phyloP scores from a whole-genome alignment of 2,888 invertebrate genomes.

The Liodrosophila aerea region DNA sequence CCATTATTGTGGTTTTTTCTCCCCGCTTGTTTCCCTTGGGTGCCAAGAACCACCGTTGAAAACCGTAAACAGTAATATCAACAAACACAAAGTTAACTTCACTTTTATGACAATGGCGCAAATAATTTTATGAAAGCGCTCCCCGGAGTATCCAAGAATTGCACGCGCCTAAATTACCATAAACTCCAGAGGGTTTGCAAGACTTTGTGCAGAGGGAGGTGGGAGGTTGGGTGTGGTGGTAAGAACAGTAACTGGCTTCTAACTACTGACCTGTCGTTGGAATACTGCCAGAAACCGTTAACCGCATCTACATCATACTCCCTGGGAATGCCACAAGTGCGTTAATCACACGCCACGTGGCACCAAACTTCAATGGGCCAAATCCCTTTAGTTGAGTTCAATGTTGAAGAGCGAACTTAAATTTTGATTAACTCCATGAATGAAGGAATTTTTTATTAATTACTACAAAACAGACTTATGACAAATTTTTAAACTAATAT shows the following conservation, averaged over 20 bases:
- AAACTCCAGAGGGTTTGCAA: conserved; percentile 17
- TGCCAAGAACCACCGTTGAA: conserved; percentile 12
- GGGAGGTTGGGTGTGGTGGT: too few relatives aligned
- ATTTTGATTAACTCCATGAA: too few relatives aligned
- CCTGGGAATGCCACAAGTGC: background rate
- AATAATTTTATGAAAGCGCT: conserved; percentile 64
- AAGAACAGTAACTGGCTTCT: background rate
- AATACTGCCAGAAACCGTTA: background rate
- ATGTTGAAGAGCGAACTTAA: background rate
- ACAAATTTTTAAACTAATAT: too few relatives aligned
- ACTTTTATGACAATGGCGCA: conserved; percentile 66
- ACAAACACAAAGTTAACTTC: conserved; percentile 44
- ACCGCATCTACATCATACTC: background rate
- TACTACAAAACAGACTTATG: too few relatives aligned
- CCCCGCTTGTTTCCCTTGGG: conserved; percentile 13
- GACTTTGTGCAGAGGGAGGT: background rate
- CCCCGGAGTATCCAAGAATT: conserved; percentile 38
- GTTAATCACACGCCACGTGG: conserved; percentile 30
- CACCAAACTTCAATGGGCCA: conserved; percentile 8
- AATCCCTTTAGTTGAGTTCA: background rate
- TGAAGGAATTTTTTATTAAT: too few relatives aligned
- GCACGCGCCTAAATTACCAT: conserved; percentile 45
- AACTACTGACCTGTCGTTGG: conserved; percentile 6
- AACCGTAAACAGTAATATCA: conserved; percentile 8
- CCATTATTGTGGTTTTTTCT: conserved; percentile 33